phyloP scores from a whole-genome alignment of 2,797 vertebrate species.

The Takifugu rubripes region DNA sequence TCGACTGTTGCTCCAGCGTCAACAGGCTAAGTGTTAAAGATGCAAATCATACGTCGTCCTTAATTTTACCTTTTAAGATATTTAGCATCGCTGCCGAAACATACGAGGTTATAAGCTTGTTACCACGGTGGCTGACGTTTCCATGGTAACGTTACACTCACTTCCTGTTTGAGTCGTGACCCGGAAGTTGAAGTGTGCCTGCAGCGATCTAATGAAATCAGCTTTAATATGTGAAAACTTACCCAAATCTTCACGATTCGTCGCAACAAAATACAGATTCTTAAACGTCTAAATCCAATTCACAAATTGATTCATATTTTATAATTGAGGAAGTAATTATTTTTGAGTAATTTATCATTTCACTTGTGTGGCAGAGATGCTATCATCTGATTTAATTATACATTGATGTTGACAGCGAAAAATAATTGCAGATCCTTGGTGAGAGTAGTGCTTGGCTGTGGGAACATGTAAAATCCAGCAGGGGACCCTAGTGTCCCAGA shows the following conservation, averaged over 20 bases:
- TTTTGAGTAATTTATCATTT: too few species aligned
- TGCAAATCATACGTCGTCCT: not conserved
- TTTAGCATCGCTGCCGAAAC: not conserved
- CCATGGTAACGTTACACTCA: not conserved
- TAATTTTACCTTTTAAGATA: not conserved
- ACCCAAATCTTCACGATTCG: too few species aligned
- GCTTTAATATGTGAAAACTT: too few species aligned
- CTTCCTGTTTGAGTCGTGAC: not conserved
- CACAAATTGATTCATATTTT: too few species aligned
- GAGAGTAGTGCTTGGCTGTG: not conserved
- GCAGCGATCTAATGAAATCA: too few species aligned
- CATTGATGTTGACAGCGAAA: too few species aligned
- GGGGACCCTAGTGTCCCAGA: not conserved
- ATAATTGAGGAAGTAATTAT: too few species aligned
- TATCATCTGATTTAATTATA: too few species aligned
- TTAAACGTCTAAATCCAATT: too few species aligned
- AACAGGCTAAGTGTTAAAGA: not conserved
- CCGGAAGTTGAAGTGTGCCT: too few species aligned
- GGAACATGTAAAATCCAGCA: not conserved
- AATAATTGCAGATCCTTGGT: not conserved
- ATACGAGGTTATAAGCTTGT: not conserved
- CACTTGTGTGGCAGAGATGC: too few species aligned
- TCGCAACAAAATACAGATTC: too few species aligned
- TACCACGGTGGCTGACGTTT: not conserved
- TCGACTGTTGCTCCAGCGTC: not conserved